Base-by-base conservation (phyloP, 1,140 invertebrate genomes). In the Cyrtorhinus lividipennis region DNA sequence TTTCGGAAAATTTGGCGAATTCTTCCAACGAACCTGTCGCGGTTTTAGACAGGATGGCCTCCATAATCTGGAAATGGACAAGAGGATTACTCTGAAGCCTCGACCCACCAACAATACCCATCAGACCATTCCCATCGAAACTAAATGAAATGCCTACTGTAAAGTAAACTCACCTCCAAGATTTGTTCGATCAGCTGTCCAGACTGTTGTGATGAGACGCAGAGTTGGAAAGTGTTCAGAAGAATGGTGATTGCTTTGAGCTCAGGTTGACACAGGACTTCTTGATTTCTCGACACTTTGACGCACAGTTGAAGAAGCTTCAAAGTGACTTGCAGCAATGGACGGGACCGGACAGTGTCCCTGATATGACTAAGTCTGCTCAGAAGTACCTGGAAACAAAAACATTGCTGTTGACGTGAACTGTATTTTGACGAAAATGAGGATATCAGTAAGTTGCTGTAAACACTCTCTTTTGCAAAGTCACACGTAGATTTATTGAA, bases 11-110 rank as follows among this genome's bases (percentile, higher is more conserved):
- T 65, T 81, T 80, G 53, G 84, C 77, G 73, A 91, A 93, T 10
- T 81, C 80, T 44, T 85, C 83, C 1, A 88, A 72, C 0, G 86
- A 81, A 71, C 92, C 85, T 56, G 85, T 86, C 0, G 88, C 86
- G 0, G 92, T 92, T 68, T 93, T 89, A 1, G 88, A 83, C 5
- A 98, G 75, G 64, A 97, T 88, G 0, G 86, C 88, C 75, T 98
- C 93, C 87, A 97, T 92, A 38, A 94, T 91, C 80, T 88, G 62
- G 3, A 75, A 69, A 38, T 38, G 5, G 30, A 38, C 30, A 38
- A 38, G n/a, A n/a, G n/a, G n/a, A n/a, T n/a, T n/a, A n/a, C n/a
- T n/a, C n/a, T n/a, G n/a, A n/a, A n/a, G n/a, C n/a, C n/a, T n/a
- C n/a, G n/a, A n/a, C n/a, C n/a, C n/a, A n/a, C n/a, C n/a, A n/a